phyloP scores from a whole-genome alignment of 2,113 vertebrate species.

The Cettia cetti region DNA sequence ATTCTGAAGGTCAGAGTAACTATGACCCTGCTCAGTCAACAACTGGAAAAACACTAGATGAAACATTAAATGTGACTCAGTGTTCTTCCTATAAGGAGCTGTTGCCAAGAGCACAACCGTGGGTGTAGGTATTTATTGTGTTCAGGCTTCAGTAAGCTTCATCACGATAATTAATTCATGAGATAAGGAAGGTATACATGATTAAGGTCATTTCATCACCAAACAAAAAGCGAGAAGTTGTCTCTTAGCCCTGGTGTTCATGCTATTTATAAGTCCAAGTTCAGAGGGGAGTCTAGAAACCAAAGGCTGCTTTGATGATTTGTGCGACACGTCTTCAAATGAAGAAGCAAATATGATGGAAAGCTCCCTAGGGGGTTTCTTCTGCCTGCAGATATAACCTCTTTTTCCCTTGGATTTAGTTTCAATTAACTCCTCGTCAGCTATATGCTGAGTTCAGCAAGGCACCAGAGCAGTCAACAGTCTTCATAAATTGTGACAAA shows the following conservation, averaged over 20 bases:
- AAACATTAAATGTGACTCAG: neutral
- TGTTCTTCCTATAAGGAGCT: neutral
- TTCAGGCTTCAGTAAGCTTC: conserved; percentile 33
- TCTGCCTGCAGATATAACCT: conserved; percentile 31
- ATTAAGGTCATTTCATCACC: conserved; percentile 36
- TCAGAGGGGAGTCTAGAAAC: conserved; percentile 31
- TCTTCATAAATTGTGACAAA: neutral
- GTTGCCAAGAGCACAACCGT: neutral
- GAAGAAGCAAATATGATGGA: conserved; percentile 33
- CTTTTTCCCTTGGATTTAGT: conserved; percentile 18
- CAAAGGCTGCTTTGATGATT: conserved; percentile 36
- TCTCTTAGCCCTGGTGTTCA: neutral
- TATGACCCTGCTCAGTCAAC: neutral
- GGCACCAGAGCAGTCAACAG: neutral
- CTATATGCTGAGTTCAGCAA: conserved; percentile 9
- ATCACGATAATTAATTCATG: conserved; percentile 45
- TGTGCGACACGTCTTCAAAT: neutral
- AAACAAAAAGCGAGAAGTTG: neutral
- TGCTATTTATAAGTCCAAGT: conserved; percentile 40
- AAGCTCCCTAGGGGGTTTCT: conserved; percentile 19
- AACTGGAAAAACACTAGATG: neutral
- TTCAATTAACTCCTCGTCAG: conserved; percentile 39
- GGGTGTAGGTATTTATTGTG: neutral
- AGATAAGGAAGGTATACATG: conserved; percentile 6
- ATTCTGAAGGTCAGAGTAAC: conserved; percentile 17